Conservation (phyloP, 2,113 vertebrate species). For the Archocentrus centrarchus region DNA sequence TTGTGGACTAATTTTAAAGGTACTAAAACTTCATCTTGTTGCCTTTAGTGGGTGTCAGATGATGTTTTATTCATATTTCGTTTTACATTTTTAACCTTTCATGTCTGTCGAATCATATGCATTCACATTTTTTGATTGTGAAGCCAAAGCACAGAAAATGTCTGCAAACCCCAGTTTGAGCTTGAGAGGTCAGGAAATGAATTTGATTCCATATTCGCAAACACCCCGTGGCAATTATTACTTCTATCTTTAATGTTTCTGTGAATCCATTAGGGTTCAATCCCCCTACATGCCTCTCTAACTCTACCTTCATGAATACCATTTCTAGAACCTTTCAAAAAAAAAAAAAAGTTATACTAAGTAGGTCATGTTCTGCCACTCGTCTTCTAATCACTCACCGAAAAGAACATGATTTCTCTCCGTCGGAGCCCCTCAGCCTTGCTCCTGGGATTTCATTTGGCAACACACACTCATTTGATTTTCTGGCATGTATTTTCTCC, state of each 20-base stretch:
- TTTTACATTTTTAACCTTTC: slow-evolving; percentile 65
- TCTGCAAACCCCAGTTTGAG: slow-evolving; percentile 44
- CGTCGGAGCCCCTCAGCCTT: slow-evolving; percentile 67
- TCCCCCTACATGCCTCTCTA: slow-evolving; percentile 34
- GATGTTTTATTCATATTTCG: slow-evolving; percentile 71
- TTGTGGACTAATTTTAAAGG: slow-evolving; percentile 54
- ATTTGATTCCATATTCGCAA: slow-evolving; percentile 49
- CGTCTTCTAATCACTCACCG: slow-evolving; percentile 79
- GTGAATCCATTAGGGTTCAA: slow-evolving; percentile 60
- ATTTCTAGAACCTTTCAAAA: slow-evolving; percentile 63
- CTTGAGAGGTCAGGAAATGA: slow-evolving; percentile 60
- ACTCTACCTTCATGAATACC: slow-evolving; percentile 34
- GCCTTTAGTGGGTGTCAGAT: slow-evolving; percentile 44
- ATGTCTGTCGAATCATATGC: slow-evolving; percentile 51
- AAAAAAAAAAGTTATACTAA: slow-evolving; percentile 71
- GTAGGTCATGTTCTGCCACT: slow-evolving; percentile 83
- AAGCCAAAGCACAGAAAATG: slow-evolving; percentile 22
- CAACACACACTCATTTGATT: slow-evolving; percentile 77
- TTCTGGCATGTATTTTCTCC: slow-evolving; percentile 68
- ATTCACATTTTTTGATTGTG: slow-evolving; percentile 44
- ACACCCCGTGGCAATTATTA: slow-evolving; percentile 59
- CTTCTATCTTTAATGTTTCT: slow-evolving; percentile 49
- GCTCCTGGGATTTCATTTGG: slow-evolving; percentile 75
- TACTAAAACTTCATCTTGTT: slow-evolving; percentile 51
- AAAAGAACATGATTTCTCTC: slow-evolving; percentile 73